Evolutionary conservation across 30 jellyfish, hydroid and myxozoan genomes (phyloP), one percentile per base, ranked within the genome.

Genomic region (Aurelia aurita): DNA sequence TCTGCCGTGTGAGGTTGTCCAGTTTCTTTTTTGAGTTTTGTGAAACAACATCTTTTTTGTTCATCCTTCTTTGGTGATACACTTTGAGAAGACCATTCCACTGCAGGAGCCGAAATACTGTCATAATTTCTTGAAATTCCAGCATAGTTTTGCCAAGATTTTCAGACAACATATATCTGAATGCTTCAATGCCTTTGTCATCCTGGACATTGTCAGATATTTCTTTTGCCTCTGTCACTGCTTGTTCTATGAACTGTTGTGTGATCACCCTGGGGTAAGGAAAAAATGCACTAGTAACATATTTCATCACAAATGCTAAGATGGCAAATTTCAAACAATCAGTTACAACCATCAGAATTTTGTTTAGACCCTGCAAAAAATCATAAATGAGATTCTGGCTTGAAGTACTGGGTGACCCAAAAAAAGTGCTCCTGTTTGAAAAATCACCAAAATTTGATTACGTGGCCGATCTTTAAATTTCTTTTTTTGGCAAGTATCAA

Each of bases 121-220:
- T 77, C 96, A 87, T 87, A n/a, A 68, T 74, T 77, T 77, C 90
- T 46, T 87, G 96, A 78, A 61, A 87, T 58, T 87, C 96, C 45
- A 87, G 87, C 96, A 87, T 87, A 3, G 96, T 76, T 59, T 87
- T 76, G 31, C 96, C 96, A 31, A 78, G 86, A 73, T 87, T 87
- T 26, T 26, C 82, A 1, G 86, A 60, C n/a, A 87, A 64, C 96
- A 87, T 87, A 73, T 31, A 77, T 43, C 53, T 53, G 45, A 87
- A 87, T 18, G 96, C 89, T 35, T 87, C 96, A 21, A 87, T 87
- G 3, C 96, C 96, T 66, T 45, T 26, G 31, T 75, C 82, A 66
- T 53, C 82, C 0, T 60, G 84, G 21, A 23, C 58, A 34, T 28
- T 23, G 16, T 35, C 62, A 21, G 87, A 65, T 18, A 34, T 53